phyloP scores from a whole-genome alignment of 2,888 invertebrate species.

The Salticus scenicus region DNA sequence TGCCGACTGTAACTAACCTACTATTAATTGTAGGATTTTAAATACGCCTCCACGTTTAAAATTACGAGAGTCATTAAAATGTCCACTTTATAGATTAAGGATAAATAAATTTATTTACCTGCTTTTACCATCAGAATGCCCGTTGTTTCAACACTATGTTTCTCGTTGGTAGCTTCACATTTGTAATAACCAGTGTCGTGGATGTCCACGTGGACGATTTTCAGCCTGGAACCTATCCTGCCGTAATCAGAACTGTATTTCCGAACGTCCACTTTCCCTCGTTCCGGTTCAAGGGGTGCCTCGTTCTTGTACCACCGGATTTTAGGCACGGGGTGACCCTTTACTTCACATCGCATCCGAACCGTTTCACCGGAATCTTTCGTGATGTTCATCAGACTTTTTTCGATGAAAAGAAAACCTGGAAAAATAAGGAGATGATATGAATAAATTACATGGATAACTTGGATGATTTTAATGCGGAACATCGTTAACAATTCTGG shows the following conservation, averaged over 20 bases:
- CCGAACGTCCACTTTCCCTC: constrained; percentile 77
- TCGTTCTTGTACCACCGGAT: constrained; percentile 82
- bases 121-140: constrained; percentile 78
- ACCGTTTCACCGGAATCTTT: constrained; percentile 80
- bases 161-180: constrained; percentile 79
- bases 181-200: constrained; percentile 81
- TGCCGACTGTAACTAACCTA: too few relatives aligned
- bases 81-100: too few relatives aligned
- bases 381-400: constrained; percentile 79
- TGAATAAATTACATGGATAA: too few relatives aligned
- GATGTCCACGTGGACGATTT: constrained; percentile 79
- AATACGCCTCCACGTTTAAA: too few relatives aligned
- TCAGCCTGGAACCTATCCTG: constrained; percentile 77
- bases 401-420: constrained; percentile 79
- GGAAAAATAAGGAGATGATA: too few relatives aligned
- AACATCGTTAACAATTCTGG: too few relatives aligned
- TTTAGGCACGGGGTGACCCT: constrained; percentile 80
- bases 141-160: constrained; percentile 78
- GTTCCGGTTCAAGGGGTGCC: constrained; percentile 77
- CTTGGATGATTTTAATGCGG: too few relatives aligned
- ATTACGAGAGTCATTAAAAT: too few relatives aligned
- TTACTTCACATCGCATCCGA: constrained; percentile 81
- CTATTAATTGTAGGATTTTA: too few relatives aligned
- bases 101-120: too few relatives aligned
- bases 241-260: constrained; percentile 74